Conservation (phyloP, 2,113 vertebrate genomes). For the Ovis aries region DNA sequence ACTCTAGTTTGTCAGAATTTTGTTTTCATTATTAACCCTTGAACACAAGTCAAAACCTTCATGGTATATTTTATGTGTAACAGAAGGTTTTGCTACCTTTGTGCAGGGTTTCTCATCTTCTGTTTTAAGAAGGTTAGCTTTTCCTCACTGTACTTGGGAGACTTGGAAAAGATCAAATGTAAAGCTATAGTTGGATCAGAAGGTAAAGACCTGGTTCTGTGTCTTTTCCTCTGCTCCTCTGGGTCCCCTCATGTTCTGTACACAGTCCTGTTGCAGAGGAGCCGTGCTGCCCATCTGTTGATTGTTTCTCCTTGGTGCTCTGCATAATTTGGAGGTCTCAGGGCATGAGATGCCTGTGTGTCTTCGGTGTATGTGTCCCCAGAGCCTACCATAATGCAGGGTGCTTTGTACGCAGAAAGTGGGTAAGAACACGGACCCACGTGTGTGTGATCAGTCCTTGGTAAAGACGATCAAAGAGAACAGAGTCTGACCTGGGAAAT, state of each 20-base stretch:
- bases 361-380: not conserved
- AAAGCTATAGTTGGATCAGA: not conserved
- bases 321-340: not conserved
- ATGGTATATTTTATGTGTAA: not conserved
- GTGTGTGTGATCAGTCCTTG: too few relatives aligned
- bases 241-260: rapidly evolving
- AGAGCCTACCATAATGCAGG: too few relatives aligned
- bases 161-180: not conserved
- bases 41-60: not conserved
- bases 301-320: not conserved
- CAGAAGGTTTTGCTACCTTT: not conserved
- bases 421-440: not conserved
- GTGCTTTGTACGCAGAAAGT: not conserved
- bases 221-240: too few relatives aligned
- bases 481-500: not conserved
- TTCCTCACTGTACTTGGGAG: not conserved
- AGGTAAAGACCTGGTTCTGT: not conserved
- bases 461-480: not conserved
- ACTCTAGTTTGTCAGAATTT: not conserved
- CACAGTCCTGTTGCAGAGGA: too few relatives aligned
- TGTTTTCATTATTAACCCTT: not conserved
- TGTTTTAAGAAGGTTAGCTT: not conserved
- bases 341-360: not conserved
- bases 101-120: not conserved
- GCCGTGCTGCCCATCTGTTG: rapidly evolving